Evolutionary conservation across 2,888 invertebrate species (phyloP).

Genomic region (Selenia dentaria): DNA sequence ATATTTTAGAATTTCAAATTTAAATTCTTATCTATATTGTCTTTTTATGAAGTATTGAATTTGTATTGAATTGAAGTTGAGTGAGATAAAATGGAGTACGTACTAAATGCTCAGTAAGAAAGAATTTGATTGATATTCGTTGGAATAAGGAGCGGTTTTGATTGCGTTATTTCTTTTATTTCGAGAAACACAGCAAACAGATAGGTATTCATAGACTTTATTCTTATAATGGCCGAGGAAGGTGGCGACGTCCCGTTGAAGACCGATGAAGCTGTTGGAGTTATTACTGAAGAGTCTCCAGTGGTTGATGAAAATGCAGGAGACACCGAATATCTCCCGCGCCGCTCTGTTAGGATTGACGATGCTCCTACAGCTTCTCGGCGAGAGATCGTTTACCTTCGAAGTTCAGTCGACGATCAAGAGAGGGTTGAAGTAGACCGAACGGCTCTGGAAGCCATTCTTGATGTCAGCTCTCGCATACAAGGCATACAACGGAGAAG

Average conservation of each 20-base stretch:
- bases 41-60: too few relatives aligned
- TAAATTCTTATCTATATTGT: too few relatives aligned
- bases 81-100: too few relatives aligned
- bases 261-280: slow-evolving; percentile 31
- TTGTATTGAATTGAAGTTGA: too few relatives aligned
- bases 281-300: slow-evolving; percentile 24
- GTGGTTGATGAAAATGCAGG: slow-evolving; percentile 37
- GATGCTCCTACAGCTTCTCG: slow-evolving; percentile 39
- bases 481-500: slow-evolving; percentile 69
- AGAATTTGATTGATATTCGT: too few relatives aligned
- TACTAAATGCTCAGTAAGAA: too few relatives aligned
- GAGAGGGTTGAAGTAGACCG: slow-evolving; percentile 62
- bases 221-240: slow-evolving; percentile 53
- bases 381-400: not conserved
- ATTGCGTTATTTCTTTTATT: too few relatives aligned
- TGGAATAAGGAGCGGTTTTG: too few relatives aligned
- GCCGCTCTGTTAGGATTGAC: slow-evolving; percentile 40
- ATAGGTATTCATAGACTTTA: too few relatives aligned
- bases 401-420: not conserved
- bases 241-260: slow-evolving; percentile 36
- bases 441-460: slow-evolving; percentile 69
- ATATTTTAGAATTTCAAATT: too few relatives aligned
- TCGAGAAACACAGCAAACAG: not conserved
- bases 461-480: slow-evolving; percentile 68
- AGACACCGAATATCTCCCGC: slow-evolving; percentile 30